Base-by-base conservation (phyloP, 2,113 vertebrate species). In the Ancistrus triradiatus region DNA sequence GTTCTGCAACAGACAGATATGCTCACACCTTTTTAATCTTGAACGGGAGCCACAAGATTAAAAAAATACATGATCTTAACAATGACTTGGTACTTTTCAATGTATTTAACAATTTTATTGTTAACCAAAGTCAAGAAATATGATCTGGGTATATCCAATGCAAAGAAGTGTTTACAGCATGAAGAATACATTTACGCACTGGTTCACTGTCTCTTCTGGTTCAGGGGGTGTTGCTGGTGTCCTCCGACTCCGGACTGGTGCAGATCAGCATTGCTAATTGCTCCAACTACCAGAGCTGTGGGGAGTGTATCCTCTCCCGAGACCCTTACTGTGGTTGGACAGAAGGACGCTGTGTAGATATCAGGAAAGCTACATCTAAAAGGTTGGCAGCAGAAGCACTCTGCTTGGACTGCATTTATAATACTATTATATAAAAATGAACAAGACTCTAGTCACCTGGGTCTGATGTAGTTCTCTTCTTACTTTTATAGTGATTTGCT, bases 321-420 rank as follows among this genome's bases (percentile, higher is more conserved):
- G 95, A 98, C 74, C 95, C 95, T 3, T 97, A 95, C 86, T 98
- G 95, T 0, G 93, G 88, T 5, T 98, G 95, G 95, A 89, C 73
- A 2, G 78, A 78, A 43, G 84, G 72, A 1, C 76, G 77, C 62
- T 98, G 95, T 71, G 78, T 19, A n/a, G 86, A 74, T 33, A 1
- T 81, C 59, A 83, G 79, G 58, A 59, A 50, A 47, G 62, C 72
- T 57, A 52, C 76, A 7, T 10, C 74, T n/a, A 83, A 72, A 65
- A 84, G 74, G 88, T 90, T 68, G 43, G 81, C 47, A 31, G 27
- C 3, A 7, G 3, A 3, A 31, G 27, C 3, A 31, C 3, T 4
- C 7, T 31, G 27, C n/a, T n/a, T n/a, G n/a, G n/a, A n/a, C n/a
- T n/a, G n/a, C n/a, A n/a, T n/a, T n/a, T n/a, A n/a, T n/a, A n/a